Conservation (phyloP, 1,140 invertebrate genomes). For the Trinorchestia longiramus region DNA sequence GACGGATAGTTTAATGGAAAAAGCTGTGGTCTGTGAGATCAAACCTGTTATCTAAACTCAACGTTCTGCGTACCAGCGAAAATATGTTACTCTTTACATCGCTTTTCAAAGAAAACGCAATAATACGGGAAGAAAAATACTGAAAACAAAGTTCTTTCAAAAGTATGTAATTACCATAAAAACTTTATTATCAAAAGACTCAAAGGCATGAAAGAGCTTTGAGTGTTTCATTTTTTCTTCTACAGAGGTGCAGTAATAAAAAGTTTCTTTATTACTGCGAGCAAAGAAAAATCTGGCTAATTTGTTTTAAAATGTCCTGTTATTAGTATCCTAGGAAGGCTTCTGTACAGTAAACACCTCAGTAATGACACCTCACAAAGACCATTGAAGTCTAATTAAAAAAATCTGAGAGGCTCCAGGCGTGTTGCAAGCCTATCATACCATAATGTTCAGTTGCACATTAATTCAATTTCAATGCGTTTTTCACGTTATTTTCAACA, state of each 20-base stretch:
- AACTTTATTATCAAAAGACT: background rate
- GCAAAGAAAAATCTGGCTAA: background rate
- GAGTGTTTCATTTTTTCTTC: background rate
- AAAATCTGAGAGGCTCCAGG: background rate
- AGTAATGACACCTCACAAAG: background rate
- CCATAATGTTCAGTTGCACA: background rate
- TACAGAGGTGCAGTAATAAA: background rate
- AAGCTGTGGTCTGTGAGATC: background rate
- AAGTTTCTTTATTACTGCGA: background rate
- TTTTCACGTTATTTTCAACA: background rate
- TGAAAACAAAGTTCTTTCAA: background rate
- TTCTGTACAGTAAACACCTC: background rate
- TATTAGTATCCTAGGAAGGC: background rate
- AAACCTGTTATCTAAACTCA: background rate
- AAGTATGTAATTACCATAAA: background rate
- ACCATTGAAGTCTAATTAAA: background rate
- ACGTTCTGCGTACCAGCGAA: background rate
- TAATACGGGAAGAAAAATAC: background rate
- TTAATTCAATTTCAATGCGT: background rate
- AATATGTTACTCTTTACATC: background rate
- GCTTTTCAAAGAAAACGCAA: background rate
- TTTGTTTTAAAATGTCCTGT: background rate
- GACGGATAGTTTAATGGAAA: background rate
- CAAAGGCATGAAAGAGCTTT: background rate
- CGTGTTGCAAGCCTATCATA: background rate